A percentile compares a stretch with the other conserved stretches of the same genome.
These are phyloP conservation scores for Rissa tridactyla DNA, from an alignment of 2,113 vertebrate species.

Conservation along the genomic window DNA sequence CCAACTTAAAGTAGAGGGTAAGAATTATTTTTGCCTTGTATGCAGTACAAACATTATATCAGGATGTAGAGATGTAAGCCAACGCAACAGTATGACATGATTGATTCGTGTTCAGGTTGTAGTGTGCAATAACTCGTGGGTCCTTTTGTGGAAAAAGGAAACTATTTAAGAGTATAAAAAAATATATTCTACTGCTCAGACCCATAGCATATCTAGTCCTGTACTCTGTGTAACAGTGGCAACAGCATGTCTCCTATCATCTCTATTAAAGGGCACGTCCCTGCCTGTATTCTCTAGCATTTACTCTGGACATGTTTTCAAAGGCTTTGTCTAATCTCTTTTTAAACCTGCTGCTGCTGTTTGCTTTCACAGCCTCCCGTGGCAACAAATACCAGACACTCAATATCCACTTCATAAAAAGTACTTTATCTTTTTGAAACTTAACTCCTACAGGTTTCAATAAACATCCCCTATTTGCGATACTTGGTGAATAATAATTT, in stretches of 20 bases:
- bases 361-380: not conserved
- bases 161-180: not conserved
- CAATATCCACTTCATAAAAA: not conserved
- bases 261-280: not conserved
- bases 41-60: not conserved
- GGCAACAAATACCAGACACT: not conserved
- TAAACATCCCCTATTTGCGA: not conserved
- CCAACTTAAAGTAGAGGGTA: not conserved
- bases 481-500: not conserved
- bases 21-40: not conserved
- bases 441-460: not conserved
- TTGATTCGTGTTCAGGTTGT: not conserved
- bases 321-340: not conserved
- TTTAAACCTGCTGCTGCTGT: not conserved
- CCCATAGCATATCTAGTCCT: rapidly evolving
- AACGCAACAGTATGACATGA: not conserved
- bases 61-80: not conserved
- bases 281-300: not conserved
- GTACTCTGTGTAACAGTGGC: not conserved
- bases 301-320: not conserved
- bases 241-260: not conserved
- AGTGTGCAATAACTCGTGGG: not conserved
- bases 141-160: not conserved
- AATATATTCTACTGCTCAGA: not conserved
- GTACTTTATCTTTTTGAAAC: not conserved